Base-by-base conservation (phyloP, 2,888 invertebrate species). In the Hirtodrosophila duncani region DNA sequence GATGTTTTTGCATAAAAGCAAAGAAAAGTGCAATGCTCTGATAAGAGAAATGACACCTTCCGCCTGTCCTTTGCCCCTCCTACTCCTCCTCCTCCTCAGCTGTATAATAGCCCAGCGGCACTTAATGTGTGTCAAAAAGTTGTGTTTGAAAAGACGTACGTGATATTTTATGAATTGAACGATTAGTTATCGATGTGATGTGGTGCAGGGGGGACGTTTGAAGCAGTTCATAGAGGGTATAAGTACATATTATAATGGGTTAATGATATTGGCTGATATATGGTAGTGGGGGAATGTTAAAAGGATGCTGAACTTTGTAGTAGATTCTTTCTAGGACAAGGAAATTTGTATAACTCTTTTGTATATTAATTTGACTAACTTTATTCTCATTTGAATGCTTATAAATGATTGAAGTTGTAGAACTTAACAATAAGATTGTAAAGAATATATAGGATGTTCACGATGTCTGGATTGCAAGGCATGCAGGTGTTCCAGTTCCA, bases 11-110 rank as follows among this genome's bases (percentile, higher is more conserved):
- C 55, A 37, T 33, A 41, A 30, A 23, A 59, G 45, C 69, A 51
- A n/a, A n/a, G n/a, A 72, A 80, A 72, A 72, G 81, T 72, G 71
- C 81, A 72, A 71, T 34, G 72, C 45, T 67, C 81, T 53, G 78
- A 77, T 71, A 71, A 70, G 79, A 64, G 55, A 39, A 24, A n/a
- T n/a, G n/a, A n/a, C n/a, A n/a, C n/a, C n/a, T n/a, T 20, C 38
- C 9, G 18, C 10, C 17, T 30, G 34, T 58, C 60, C 49, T 41
- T 39, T n/a, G n/a, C n/a, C n/a, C n/a, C n/a, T n/a, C n/a, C 45
- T 58, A 24, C 43, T 42, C 23, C 9, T 23, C 56, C 56, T 27
- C 57, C 56, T 43, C 16, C 56, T 30, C 39, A 48, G 29, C 59
- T 45, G 34, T 30, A 36, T 48, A 46, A 57, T 57, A 27, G 38